Evolutionary conservation across 2,888 invertebrate genomes (phyloP).

Genomic region (Pammene fasciana): DNA sequence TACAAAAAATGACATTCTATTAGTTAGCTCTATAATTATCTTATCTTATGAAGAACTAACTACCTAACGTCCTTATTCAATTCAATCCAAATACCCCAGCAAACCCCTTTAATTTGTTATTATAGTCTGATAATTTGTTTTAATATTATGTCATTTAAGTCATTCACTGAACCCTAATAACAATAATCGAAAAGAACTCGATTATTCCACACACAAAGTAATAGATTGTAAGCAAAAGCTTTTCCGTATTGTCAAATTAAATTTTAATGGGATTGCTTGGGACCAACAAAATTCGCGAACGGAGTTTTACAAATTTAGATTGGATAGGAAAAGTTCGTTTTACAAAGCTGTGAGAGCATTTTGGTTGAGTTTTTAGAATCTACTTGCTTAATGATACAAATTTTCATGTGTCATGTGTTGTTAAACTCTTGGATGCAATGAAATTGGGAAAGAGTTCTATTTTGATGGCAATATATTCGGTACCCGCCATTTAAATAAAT

Average conservation of each 20-base stretch:
- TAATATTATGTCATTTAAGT: no score
- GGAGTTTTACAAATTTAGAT: constrained; percentile 35
- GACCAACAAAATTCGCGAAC: constrained; percentile 9
- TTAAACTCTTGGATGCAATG: background rate
- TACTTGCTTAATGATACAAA: constrained; percentile 10
- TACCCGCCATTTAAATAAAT: no score
- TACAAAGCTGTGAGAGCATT: constrained; percentile 17
- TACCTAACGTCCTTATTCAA: no score
- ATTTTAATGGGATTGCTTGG: constrained; percentile 35
- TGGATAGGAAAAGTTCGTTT: constrained; percentile 31
- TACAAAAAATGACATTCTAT: no score
- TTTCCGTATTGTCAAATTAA: constrained; percentile 27
- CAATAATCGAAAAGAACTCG: background rate
- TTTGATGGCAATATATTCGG: no score
- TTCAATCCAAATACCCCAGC: no score
- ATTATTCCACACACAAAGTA: constrained; percentile 12
- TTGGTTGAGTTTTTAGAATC: constrained; percentile 11
- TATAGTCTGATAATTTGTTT: no score
- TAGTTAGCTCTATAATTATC: no score
- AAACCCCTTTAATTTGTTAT: no score
- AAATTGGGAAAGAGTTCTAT: no score
- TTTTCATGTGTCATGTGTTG: background rate
- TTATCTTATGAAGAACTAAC: no score
- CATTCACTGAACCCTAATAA: background rate
- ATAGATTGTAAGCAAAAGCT: constrained; percentile 10